Percentiles rank a stretch among this genome's conserved stretches.
These are phyloP conservation scores for Lamprologus speciosus DNA, from an alignment of 2,113 vertebrate genomes.

Conservation along the genomic window DNA sequence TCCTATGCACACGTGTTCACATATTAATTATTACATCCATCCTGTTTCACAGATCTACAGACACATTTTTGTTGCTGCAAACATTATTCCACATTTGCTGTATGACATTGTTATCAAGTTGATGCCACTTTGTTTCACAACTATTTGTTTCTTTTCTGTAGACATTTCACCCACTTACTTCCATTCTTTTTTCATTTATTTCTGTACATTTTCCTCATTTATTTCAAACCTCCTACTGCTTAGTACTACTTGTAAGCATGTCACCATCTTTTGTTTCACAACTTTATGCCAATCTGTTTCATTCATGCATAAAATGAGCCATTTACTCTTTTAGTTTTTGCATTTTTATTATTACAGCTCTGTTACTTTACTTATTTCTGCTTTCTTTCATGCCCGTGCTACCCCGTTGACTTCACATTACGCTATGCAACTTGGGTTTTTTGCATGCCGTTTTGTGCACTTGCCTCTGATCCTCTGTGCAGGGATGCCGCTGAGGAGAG, in stretches of 20 bases:
- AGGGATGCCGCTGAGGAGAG: conserved; percentile 73
- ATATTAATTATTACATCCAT: neutral
- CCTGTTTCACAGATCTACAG: neutral
- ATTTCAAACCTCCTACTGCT: neutral
- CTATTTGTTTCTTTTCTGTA: neutral
- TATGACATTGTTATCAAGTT: neutral
- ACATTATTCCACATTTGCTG: neutral
- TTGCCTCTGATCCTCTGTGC: conserved; percentile 89
- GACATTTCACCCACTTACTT: neutral
- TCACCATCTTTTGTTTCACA: neutral
- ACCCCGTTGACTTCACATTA: neutral
- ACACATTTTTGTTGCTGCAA: neutral
- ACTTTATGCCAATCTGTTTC: neutral
- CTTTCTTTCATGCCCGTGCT: neutral
- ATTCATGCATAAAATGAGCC: neutral
- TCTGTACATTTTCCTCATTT: neutral
- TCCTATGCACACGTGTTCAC: neutral
- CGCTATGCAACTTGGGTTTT: neutral
- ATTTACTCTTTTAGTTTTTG: neutral
- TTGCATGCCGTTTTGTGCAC: conserved; percentile 42
- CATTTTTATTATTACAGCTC: neutral
- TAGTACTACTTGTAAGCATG: neutral
- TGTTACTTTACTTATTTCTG: neutral
- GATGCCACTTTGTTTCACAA: neutral
- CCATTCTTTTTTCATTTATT: neutral